Evolutionary conservation across 2,888 invertebrate genomes (phyloP), one percentile per base, ranked within the genome.

Genomic region (Idaea straminata): DNA sequence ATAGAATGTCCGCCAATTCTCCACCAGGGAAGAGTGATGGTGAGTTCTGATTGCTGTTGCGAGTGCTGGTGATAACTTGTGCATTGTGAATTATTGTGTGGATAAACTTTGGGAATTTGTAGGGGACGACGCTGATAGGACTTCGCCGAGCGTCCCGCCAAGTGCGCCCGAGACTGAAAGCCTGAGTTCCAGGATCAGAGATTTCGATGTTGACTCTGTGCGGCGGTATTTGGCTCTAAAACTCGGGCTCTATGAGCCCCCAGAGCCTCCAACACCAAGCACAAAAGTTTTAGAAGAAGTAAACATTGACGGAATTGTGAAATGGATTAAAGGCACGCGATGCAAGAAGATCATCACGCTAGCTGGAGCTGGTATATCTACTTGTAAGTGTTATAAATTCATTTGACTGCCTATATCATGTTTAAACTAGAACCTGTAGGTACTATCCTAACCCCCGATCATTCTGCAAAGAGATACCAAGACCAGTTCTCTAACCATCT

Each of bases 361-460:
- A 95, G 96, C 98, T 68, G 99, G 99, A 69, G 99, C 99, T 74
- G 99, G 99, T 63, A 98, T 99, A 80, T 99, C 98, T 3, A 99
- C 99, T 61, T 96, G 98, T 98, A 94, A 95, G 95, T 93, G 4
- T 47, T 47, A 47, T 10, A 10, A 47, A 47, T 47, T 10, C 2
- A 47, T 47, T 47, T 5, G 10, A 47, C 4, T 13, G 3, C 47
- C 13, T 10, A 47, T 13, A 47, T 7, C 13, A 4, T 47, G 47
- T 10, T 3, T 13, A 13, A 47, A 10, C 7, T 47, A 10, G 4
- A 47, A 10, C 13, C 4, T 3, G 3, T 5, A 10, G 36, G 25
- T 3, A 25, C 25, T 25, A 25, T 25, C 25, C 25, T 25, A 25
- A 25, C 25, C 25, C 25, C 25, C 25, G 25, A 25, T 25, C 25